These are phyloP conservation scores for Ranitomeya imitator DNA, from an alignment of 2,113 vertebrate species.

Conservation along the genomic window DNA sequence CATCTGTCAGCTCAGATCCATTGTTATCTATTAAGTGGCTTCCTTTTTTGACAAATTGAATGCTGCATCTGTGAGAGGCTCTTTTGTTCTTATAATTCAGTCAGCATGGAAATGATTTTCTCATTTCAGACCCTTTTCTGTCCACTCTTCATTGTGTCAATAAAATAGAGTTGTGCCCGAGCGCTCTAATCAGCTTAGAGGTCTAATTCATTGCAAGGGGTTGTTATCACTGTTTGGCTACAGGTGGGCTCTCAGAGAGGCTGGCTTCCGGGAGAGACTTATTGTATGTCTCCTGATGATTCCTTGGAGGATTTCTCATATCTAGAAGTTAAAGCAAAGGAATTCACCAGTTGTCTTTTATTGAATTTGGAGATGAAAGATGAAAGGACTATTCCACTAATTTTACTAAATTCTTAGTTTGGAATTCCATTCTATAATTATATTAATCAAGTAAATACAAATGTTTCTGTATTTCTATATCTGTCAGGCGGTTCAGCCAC, in stretches of 20 bases:
- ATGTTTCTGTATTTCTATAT: neutral
- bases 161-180: slow-evolving; percentile 87
- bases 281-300: slow-evolving; percentile 78
- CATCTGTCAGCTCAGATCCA: slow-evolving; percentile 81
- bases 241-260: slow-evolving; percentile 80
- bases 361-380: neutral
- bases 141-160: slow-evolving; percentile 85
- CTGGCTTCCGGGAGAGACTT: slow-evolving; percentile 79
- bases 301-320: slow-evolving; percentile 77
- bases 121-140: slow-evolving; percentile 83
- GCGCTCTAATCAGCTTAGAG: slow-evolving; percentile 86
- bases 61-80: slow-evolving; percentile 80
- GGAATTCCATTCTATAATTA: neutral
- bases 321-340: slow-evolving; percentile 66
- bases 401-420: neutral
- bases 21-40: slow-evolving; percentile 82
- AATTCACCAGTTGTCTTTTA: neutral
- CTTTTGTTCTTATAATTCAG: slow-evolving; percentile 87
- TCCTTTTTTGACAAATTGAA: slow-evolving; percentile 82
- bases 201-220: slow-evolving; percentile 80
- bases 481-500: neutral
- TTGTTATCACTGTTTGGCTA: slow-evolving; percentile 80
- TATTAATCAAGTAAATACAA: neutral
- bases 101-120: slow-evolving; percentile 88
- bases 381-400: neutral